A percentile compares a stretch with the other conserved stretches of the same genome.
Conservation (phyloP, 2,797 vertebrate genomes). For the Enteromius trimaculatus region DNA sequence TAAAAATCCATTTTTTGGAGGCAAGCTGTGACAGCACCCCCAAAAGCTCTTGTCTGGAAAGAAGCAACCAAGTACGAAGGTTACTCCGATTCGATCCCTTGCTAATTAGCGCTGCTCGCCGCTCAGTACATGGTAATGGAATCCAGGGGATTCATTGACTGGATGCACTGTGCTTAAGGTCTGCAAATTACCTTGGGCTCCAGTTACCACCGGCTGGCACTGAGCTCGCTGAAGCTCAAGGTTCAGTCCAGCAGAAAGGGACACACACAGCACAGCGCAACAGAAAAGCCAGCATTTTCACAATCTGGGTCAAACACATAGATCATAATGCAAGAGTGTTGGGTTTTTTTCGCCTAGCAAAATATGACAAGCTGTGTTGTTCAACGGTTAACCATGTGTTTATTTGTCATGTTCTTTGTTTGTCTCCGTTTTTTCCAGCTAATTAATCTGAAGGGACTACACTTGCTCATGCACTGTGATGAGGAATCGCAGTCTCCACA, state of each 20-base stretch:
- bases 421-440: slow-evolving; percentile 44
- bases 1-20: background rate
- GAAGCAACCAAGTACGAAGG: slow-evolving; percentile 49
- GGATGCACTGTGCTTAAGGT: slow-evolving; percentile 67
- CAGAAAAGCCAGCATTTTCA: slow-evolving; percentile 17
- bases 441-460: slow-evolving; percentile 51
- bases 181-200: slow-evolving; percentile 63
- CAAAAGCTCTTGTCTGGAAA: slow-evolving; percentile 46
- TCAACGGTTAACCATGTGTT: slow-evolving; percentile 30
- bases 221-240: slow-evolving; percentile 45
- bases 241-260: slow-evolving; percentile 29
- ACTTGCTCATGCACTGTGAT: slow-evolving; percentile 35
- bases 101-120: slow-evolving; percentile 65
- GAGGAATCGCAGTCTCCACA: slow-evolving; percentile 21
- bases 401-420: slow-evolving; percentile 51
- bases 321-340: slow-evolving; percentile 22
- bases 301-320: slow-evolving; percentile 43
- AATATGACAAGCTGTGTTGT: slow-evolving; percentile 19
- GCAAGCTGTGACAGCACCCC: background rate
- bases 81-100: slow-evolving; percentile 61
- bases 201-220: slow-evolving; percentile 52
- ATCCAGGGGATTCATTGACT: slow-evolving; percentile 66
- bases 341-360: background rate
- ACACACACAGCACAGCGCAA: slow-evolving; percentile 5
- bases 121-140: slow-evolving; percentile 64